Conservation (phyloP, 2,113 vertebrate species). For the Pavo muticus region DNA sequence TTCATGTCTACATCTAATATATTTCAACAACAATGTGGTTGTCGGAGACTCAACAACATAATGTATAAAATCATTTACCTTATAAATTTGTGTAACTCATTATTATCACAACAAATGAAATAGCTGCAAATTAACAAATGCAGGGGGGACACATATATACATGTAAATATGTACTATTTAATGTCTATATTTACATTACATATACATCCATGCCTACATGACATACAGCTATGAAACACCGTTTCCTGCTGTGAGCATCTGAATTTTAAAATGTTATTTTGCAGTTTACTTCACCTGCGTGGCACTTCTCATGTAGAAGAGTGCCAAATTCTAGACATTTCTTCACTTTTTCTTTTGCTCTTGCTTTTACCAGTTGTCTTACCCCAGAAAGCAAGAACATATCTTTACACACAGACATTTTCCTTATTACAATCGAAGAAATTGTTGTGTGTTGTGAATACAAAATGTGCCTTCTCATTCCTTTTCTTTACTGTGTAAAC, state of each 20-base stretch:
- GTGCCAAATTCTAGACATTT: background rate
- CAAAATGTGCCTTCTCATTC: background rate
- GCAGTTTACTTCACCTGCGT: background rate
- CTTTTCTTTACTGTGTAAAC: background rate
- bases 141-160: background rate
- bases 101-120: background rate
- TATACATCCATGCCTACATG: background rate
- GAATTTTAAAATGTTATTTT: background rate
- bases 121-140: background rate
- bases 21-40: background rate
- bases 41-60: background rate
- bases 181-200: background rate
- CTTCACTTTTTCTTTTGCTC: background rate
- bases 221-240: background rate
- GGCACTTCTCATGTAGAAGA: background rate
- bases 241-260: background rate
- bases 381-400: background rate
- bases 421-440: background rate
- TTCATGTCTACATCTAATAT: constrained; percentile 1
- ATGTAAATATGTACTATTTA: background rate
- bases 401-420: background rate
- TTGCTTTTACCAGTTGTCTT: background rate
- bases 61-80: background rate
- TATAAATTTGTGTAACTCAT: background rate
- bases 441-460: background rate